A percentile compares a stretch with the other conserved stretches of the same genome.
These are phyloP conservation scores for Origma solitaria DNA, from an alignment of 2,113 vertebrate genomes.

Conservation along the genomic window DNA sequence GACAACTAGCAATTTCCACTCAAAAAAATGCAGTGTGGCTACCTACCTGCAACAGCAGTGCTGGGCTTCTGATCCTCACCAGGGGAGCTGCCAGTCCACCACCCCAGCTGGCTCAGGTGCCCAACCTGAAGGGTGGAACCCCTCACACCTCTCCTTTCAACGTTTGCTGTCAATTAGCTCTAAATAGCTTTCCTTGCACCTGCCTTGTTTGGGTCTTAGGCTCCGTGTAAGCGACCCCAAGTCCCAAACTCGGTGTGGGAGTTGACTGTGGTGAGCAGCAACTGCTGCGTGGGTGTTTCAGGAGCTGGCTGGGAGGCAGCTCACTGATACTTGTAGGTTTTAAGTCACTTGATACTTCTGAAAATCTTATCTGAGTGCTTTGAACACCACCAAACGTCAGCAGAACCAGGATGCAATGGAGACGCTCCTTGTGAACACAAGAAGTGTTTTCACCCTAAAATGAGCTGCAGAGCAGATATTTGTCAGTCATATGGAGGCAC, in stretches of 20 bases:
- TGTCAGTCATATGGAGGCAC: neutral
- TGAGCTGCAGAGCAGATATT: neutral
- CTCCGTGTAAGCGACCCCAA: neutral
- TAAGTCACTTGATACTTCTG: neutral
- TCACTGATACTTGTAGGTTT: neutral
- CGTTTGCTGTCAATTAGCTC: neutral
- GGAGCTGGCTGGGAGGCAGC: conserved; percentile 23
- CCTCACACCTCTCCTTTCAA: neutral
- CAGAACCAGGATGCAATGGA: neutral
- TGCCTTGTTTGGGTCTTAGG: conserved; percentile 4
- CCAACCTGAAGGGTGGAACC: accelerated
- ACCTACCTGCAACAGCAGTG: neutral
- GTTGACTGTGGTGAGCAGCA: conserved; percentile 20
- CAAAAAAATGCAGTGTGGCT: neutral
- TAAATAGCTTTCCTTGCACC: neutral
- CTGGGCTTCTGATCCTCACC: neutral
- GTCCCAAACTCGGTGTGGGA: neutral
- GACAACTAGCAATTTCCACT: neutral
- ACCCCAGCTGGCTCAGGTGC: neutral
- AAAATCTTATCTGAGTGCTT: neutral
- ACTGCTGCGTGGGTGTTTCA: conserved; percentile 17
- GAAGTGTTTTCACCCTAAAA: neutral
- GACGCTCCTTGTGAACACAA: neutral
- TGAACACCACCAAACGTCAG: neutral
- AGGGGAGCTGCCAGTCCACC: neutral